Conservation (phyloP, 2,113 vertebrate genomes). For the Pampusana beccarii region DNA sequence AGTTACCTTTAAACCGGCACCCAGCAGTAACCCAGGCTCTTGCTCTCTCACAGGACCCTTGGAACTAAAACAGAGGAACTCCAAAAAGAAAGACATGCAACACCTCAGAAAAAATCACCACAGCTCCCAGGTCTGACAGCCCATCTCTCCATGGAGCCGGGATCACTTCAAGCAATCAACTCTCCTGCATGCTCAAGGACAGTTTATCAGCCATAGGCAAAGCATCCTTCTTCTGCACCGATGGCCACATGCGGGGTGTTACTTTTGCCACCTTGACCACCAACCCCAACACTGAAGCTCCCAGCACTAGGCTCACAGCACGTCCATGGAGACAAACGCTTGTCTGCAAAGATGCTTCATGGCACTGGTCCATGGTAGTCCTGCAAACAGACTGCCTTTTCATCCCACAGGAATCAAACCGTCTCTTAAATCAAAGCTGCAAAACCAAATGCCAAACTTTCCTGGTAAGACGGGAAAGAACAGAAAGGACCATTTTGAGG, state of each 20-base stretch:
- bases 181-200: not conserved
- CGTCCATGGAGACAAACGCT: rapidly evolving
- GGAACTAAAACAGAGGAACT: not conserved
- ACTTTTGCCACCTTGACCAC: rapidly evolving
- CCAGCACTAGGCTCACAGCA: not conserved
- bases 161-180: not conserved
- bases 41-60: not conserved
- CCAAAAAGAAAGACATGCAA: not conserved
- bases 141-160: not conserved
- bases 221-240: not conserved
- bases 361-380: not conserved
- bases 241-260: rapidly evolving
- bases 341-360: not conserved
- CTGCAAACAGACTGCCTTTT: not conserved
- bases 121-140: not conserved
- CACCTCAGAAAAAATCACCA: not conserved
- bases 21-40: not conserved
- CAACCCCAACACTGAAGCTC: not conserved
- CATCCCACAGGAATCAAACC: not conserved
- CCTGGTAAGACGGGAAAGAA: not conserved
- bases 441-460: not conserved
- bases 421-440: not conserved
- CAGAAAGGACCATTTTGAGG: not conserved
- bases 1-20: not conserved
- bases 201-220: not conserved